A percentile compares a stretch with the other conserved stretches of the same genome.
Conservation (phyloP, 23 tunicate genomes). For the Oikopleura albicans region DNA sequence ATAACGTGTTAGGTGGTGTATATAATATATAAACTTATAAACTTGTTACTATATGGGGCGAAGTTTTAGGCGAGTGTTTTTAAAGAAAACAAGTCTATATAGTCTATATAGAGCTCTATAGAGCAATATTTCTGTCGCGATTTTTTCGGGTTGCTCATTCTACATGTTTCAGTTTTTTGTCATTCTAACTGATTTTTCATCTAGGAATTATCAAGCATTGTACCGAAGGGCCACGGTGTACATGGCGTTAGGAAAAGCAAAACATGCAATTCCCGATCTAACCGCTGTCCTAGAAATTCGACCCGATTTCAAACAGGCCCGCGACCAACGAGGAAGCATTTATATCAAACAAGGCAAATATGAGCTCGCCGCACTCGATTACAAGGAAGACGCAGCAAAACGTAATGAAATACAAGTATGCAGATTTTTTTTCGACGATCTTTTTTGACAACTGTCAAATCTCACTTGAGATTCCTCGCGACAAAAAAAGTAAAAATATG, state of each 20-base stretch:
- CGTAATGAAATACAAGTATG: neutral
- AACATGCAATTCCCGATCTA: conserved; percentile 59
- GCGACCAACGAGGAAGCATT: conserved; percentile 56
- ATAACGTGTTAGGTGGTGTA: no score
- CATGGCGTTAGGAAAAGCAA: conserved; percentile 74
- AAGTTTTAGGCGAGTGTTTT: no score
- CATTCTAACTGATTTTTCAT: neutral
- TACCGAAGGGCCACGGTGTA: conserved; percentile 90
- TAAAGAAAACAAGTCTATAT: no score
- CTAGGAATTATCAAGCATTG: conserved; percentile 61
- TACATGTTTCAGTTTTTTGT: no score
- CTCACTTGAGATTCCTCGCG: no score
- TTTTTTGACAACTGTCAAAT: no score
- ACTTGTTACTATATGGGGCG: no score
- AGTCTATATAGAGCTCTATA: no score
- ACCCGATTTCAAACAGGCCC: neutral
- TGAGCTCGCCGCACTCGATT: conserved; percentile 69
- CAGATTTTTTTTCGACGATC: neutral
- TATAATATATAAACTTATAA: no score
- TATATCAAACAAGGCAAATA: conserved; percentile 73
- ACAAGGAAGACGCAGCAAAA: neutral
- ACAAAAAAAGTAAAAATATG: no score
- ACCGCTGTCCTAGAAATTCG: conserved; percentile 1
- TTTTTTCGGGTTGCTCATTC: no score
- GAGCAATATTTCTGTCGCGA: no score